phyloP scores from a whole-genome alignment of 2,797 vertebrate species.

The Myotis vivesi region DNA sequence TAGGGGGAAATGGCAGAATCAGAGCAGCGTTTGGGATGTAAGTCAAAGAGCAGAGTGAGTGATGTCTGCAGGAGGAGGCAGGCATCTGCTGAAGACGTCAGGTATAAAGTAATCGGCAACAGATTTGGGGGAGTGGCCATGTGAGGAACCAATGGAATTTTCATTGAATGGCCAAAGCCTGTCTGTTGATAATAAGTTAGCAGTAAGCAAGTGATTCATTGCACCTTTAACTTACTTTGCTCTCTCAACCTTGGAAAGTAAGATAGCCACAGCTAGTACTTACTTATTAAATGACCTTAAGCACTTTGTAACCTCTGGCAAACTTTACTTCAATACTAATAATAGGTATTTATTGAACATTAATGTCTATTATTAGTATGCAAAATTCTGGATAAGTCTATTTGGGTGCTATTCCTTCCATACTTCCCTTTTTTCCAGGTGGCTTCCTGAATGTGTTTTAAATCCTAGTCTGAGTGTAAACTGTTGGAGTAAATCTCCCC shows the following conservation, averaged over 20 bases:
- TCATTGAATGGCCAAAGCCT: background rate
- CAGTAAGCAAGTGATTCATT: too few relatives aligned
- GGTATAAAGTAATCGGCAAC: background rate
- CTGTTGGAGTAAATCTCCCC: background rate
- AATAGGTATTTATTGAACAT: background rate
- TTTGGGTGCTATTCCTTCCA: background rate
- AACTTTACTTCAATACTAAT: background rate
- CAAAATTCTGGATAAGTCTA: background rate
- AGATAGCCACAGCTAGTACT: background rate
- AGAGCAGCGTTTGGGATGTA: background rate
- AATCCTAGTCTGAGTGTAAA: background rate
- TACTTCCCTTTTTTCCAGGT: background rate
- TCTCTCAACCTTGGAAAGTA: background rate
- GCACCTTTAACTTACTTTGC: background rate
- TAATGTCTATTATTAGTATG: background rate
- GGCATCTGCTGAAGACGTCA: background rate
- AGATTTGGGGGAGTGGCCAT: background rate
- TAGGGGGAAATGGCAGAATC: background rate
- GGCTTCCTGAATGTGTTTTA: background rate
- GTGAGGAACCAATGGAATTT: background rate
- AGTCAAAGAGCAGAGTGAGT: background rate
- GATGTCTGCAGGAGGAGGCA: background rate
- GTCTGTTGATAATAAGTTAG: background rate
- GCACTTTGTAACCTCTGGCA: background rate
- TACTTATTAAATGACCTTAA: background rate